A percentile compares a stretch with the other conserved stretches of the same genome.
Evolutionary conservation across 2,888 invertebrate species (phyloP).

Genomic region (Apamea monoglypha): DNA sequence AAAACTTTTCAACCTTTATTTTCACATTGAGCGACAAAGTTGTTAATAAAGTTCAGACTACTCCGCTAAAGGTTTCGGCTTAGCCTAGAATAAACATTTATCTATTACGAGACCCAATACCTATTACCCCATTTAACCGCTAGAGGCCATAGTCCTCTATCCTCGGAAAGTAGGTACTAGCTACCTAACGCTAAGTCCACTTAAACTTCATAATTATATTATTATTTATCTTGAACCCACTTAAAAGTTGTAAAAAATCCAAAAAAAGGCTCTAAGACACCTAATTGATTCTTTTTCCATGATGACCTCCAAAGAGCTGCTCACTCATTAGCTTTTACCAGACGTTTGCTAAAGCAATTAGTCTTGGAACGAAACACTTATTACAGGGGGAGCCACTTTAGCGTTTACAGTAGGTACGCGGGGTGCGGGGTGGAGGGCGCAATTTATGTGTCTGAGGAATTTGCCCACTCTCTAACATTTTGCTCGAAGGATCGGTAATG

Average conservation of each 20-base stretch:
- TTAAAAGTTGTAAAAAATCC: constrained; percentile 20
- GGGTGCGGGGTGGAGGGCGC: constrained; percentile 38
- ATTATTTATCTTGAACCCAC: constrained; percentile 10
- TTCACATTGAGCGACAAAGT: background rate
- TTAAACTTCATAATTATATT: background rate
- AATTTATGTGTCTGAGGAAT: constrained; percentile 80
- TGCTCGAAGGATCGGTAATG: constrained; percentile 76
- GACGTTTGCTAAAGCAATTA: constrained; percentile 56
- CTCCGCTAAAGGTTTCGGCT: too few species aligned
- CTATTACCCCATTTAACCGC: background rate
- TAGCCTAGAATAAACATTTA: background rate
- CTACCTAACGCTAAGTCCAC: constrained; percentile 1
- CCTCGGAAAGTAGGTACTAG: background rate
- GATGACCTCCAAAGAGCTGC: constrained; percentile 27
- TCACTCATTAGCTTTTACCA: constrained; percentile 51
- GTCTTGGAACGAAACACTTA: constrained; percentile 52
- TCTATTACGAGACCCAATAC: background rate
- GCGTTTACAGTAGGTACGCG: constrained; percentile 29
- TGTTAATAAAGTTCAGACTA: background rate
- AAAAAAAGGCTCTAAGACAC: constrained; percentile 28
- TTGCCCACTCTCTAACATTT: constrained; percentile 71
- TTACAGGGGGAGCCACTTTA: constrained; percentile 51
- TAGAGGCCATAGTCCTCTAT: background rate
- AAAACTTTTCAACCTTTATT: background rate
- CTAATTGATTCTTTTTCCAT: constrained; percentile 45